Conservation (phyloP, 2,113 vertebrate genomes). For the Periophthalmus modestus region DNA sequence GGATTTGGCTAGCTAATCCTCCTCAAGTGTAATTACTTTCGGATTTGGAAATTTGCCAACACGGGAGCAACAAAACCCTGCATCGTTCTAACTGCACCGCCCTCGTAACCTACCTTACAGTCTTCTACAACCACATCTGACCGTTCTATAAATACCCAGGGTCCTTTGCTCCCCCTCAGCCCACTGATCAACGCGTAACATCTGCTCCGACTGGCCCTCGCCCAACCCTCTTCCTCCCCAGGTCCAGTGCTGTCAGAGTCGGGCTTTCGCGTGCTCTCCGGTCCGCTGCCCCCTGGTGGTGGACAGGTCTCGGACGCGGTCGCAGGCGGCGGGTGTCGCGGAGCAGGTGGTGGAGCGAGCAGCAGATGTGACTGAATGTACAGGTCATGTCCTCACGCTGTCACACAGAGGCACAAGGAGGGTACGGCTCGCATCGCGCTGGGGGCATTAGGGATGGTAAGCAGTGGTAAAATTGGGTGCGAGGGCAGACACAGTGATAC, state of each 20-base stretch:
- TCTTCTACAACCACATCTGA: slow-evolving; percentile 32
- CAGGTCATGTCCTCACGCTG: slow-evolving; percentile 50
- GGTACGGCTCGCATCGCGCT: background rate
- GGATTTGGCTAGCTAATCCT: too few species aligned
- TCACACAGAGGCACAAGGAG: slow-evolving; percentile 14
- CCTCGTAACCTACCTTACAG: too few species aligned
- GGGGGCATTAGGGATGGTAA: background rate
- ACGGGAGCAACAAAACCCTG: too few species aligned
- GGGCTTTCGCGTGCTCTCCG: slow-evolving; percentile 26
- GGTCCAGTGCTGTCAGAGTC: slow-evolving; percentile 30
- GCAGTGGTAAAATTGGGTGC: background rate
- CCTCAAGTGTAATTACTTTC: too few species aligned
- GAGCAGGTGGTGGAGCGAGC: slow-evolving; percentile 64
- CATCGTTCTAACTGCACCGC: too few species aligned
- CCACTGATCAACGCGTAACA: slow-evolving; percentile 51
- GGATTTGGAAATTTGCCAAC: too few species aligned
- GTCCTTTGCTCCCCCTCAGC: background rate
- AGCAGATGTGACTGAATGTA: slow-evolving; percentile 67
- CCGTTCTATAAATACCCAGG: slow-evolving; percentile 37
- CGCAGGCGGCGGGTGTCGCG: slow-evolving; percentile 59
- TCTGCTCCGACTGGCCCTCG: slow-evolving; percentile 50
- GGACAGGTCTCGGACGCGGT: slow-evolving; percentile 31
- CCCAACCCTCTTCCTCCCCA: slow-evolving; percentile 21
- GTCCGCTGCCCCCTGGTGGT: slow-evolving; percentile 41
- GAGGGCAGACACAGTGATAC: too few species aligned